Evolutionary conservation across 1,140 invertebrate genomes (phyloP), one percentile per base, ranked within the genome.

Genomic region (Drosophila pseudoananassae): DNA sequence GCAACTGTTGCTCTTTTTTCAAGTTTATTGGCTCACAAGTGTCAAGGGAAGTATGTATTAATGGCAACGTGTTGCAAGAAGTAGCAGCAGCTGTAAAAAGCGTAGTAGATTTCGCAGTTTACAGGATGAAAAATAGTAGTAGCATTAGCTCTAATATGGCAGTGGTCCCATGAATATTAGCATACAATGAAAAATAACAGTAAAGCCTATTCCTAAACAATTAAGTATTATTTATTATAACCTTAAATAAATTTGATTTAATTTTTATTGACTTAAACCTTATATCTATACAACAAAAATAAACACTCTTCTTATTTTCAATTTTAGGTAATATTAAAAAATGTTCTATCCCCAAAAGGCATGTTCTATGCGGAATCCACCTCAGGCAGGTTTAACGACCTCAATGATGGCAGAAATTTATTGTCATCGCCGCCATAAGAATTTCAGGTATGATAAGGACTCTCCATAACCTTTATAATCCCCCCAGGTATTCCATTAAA

Each of bases 21-120:
- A 89, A 88, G 84, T 88, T 88, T 89, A 88, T 89, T 89, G 83
- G 84, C 83, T 88, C 83, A 77, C 84, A 88, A 89, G 84, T 89
- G 83, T 87, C 79, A 88, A 88, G 85, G 83, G 84, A 88, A 89
- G 78, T 89, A 88, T 73, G 78, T 88, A 87, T 76, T 88, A 88
- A 88, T 87, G 78, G 83, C 83, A 87, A 87, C 83, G 83, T 88
- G 83, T 87, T 87, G 83, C 83, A 70, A 75, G 57, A 40, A 58
- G 33, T 38, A 33, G 20, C 14, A 38, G 23, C 53, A 70, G 9
- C 31, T 40, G 47, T 31, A n/a, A 52, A 55, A 65, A 73, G 15
- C 45, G 59, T 64, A 68, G 69, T 74, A 59, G 76, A 52, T 38
- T 65, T 46, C 20, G 47, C 46, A 59, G 36, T 65, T 27, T 3